Base-by-base conservation (phyloP, 2,888 invertebrate species). In the Agriotes lineatus region DNA sequence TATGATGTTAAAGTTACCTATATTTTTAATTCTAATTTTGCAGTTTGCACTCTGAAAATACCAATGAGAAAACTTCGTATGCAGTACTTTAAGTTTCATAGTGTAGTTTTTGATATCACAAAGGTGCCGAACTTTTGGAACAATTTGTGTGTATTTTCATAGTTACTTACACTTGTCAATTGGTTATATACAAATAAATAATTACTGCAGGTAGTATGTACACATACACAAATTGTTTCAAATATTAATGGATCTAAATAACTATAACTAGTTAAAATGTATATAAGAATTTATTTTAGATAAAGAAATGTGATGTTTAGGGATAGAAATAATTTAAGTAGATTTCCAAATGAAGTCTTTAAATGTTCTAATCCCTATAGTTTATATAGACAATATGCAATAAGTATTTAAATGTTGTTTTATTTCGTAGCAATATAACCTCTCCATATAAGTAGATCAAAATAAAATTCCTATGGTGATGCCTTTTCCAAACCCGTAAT, bases 271-370 rank as follows among this genome's bases (percentile, higher is more conserved):
- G 50, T 20, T 39, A 48, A 57, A 64, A 35, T 65, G 50, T 65
- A 57, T 42, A 63, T 63, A 65, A 48, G 35, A 58, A 58, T 39
- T 16, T 58, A 58, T 50, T 50, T 65, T 65, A 65, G 58, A 58
- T 58, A 65, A 58, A 64, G 33, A 37, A 65, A 58, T 65, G 65
- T 65, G 65, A 65, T 65, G 25, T 19, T 48, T 64, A 64, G 64
- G 37, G 48, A 50, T 64, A 58, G 22, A 52, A 18, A 60, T 48
- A 35, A 33, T 44, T 44, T 64, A 57, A 35, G 18, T 10, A 52
- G 7, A 16, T 10, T 33, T 45, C 20, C 18, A 22, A n/a, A n/a
- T n/a, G n/a, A n/a, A n/a, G n/a, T n/a, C n/a, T n/a, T n/a, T n/a
- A n/a, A n/a, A n/a, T n/a, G n/a, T n/a, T n/a, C n/a, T n/a, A n/a